A percentile compares a stretch with the other conserved stretches of the same genome.
These are phyloP conservation scores for Dasyurus viverrinus DNA, from an alignment of 2,113 vertebrate genomes.

Conservation along the genomic window DNA sequence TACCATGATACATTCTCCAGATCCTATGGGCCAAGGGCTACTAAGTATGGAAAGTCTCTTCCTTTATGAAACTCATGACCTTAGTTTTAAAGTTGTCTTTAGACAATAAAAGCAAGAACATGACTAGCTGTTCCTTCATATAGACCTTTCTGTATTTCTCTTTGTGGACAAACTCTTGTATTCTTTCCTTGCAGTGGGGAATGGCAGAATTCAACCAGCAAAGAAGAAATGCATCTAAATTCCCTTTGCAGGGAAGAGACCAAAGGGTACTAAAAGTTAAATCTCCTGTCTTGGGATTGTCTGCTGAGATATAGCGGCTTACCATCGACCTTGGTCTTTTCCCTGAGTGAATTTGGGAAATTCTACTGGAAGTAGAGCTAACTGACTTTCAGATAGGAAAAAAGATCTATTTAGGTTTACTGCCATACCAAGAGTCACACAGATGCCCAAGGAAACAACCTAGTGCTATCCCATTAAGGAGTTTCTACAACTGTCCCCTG, in stretches of 20 bases:
- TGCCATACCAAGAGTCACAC: background rate
- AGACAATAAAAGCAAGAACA: background rate
- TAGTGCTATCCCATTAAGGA: slow-evolving; percentile 26
- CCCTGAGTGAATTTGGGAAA: slow-evolving; percentile 39
- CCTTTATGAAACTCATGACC: background rate
- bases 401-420: background rate
- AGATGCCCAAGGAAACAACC: slow-evolving; percentile 42
- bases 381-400: slow-evolving; percentile 56
- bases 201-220: slow-evolving; percentile 60
- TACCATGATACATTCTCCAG: background rate
- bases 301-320: slow-evolving; percentile 68
- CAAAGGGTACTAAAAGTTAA: slow-evolving; percentile 63
- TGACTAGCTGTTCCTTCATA: background rate
- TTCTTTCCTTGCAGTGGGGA: slow-evolving; percentile 10
- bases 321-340: slow-evolving; percentile 38
- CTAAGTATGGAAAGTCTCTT: slow-evolving; percentile 2
- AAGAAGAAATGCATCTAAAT: slow-evolving; percentile 55
- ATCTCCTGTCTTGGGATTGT: slow-evolving; percentile 53
- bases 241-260: slow-evolving; percentile 66
- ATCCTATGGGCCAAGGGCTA: background rate
- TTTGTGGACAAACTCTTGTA: slow-evolving; percentile 25
- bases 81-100: slow-evolving; percentile 5
- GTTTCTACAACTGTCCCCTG: slow-evolving; percentile 61
- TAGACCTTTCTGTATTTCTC: slow-evolving; percentile 26
- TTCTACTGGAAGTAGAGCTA: slow-evolving; percentile 45